A percentile compares a stretch with the other conserved stretches of the same genome.
phyloP scores from a whole-genome alignment of 2,113 vertebrate species.

The Amblyopsis rosae region DNA sequence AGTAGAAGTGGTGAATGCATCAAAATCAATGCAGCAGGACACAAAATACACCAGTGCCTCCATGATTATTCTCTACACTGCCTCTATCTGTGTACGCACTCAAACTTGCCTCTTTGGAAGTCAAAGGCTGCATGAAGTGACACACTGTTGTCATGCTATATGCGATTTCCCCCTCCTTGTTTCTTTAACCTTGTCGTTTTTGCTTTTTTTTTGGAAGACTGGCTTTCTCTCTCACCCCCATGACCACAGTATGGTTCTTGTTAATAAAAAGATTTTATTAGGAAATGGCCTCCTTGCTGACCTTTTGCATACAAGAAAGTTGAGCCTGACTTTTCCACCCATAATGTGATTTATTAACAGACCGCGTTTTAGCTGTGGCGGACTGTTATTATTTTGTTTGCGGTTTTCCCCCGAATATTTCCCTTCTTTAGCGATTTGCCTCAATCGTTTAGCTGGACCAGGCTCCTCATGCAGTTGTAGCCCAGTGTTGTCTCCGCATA shows the following conservation, averaged over 20 bases:
- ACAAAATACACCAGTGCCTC: constrained; percentile 4
- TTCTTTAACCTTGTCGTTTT: constrained; percentile 17
- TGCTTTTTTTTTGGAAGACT: constrained; percentile 18
- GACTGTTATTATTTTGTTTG: constrained; percentile 48
- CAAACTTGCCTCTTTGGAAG: constrained; percentile 23
- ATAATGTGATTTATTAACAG: constrained; percentile 49
- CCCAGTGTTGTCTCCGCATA: constrained; percentile 25
- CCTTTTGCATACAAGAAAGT: constrained; percentile 34
- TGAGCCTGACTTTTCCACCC: constrained; percentile 23
- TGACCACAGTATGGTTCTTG: constrained; percentile 23
- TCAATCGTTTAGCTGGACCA: constrained; percentile 25
- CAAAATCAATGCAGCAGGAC: constrained; percentile 37
- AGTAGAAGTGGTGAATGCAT: constrained; percentile 52
- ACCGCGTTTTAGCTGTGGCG: constrained; percentile 18
- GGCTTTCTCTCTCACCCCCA: constrained; percentile 14
- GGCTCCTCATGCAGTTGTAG: constrained; percentile 30
- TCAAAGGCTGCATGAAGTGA: constrained; percentile 11
- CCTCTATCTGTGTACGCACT: constrained; percentile 20
- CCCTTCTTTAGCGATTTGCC: constrained; percentile 34
- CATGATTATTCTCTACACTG: constrained; percentile 23
- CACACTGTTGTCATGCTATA: constrained; percentile 13
- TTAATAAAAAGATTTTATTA: constrained; percentile 38
- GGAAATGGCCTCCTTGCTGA: constrained; percentile 43
- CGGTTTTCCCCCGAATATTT: constrained; percentile 4
- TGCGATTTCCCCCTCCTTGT: constrained; percentile 24